A percentile compares a stretch with the other conserved stretches of the same genome.
These are phyloP conservation scores for Chiridota heheva DNA, from an alignment of 35 echinoderm and acorn worm species.

Conservation along the genomic window DNA sequence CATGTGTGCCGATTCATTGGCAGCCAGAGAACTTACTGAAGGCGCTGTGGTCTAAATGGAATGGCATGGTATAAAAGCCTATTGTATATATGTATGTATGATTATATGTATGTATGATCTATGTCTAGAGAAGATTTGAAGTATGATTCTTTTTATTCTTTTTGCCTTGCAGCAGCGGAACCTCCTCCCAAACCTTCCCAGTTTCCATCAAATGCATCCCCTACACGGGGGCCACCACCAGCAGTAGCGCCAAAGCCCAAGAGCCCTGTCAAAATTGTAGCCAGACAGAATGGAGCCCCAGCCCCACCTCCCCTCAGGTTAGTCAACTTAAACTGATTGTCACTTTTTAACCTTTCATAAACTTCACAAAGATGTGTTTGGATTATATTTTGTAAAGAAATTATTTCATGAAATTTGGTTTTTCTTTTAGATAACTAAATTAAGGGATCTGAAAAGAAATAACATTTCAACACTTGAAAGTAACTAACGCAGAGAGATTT, in stretches of 20 bases:
- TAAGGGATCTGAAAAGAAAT: background rate
- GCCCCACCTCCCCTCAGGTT: background rate
- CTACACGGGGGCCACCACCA: constrained; percentile 64
- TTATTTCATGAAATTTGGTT: background rate
- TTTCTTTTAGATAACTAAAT: background rate
- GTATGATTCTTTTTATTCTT: too few relatives aligned
- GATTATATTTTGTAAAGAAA: background rate
- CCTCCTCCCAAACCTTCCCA: constrained; percentile 36
- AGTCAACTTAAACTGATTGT: background rate
- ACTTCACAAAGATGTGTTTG: background rate
- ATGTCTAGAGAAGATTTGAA: too few relatives aligned
- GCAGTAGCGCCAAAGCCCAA: constrained; percentile 80
- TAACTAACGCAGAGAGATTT: too few relatives aligned
- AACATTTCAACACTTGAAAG: too few relatives aligned
- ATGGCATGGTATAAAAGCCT: too few relatives aligned
- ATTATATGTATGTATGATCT: too few relatives aligned
- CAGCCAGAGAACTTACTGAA: too few relatives aligned
- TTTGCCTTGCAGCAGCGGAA: constrained; percentile 23
- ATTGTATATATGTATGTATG: too few relatives aligned
- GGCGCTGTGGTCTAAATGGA: too few relatives aligned
- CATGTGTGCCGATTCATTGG: too few relatives aligned
- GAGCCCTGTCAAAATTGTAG: constrained; percentile 39
- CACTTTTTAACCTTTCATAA: background rate
- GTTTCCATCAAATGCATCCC: constrained; percentile 4
- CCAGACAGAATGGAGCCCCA: background rate